These are phyloP conservation scores for Oncorhynchus mykiss DNA, from an alignment of 2,113 vertebrate genomes.

Conservation along the genomic window DNA sequence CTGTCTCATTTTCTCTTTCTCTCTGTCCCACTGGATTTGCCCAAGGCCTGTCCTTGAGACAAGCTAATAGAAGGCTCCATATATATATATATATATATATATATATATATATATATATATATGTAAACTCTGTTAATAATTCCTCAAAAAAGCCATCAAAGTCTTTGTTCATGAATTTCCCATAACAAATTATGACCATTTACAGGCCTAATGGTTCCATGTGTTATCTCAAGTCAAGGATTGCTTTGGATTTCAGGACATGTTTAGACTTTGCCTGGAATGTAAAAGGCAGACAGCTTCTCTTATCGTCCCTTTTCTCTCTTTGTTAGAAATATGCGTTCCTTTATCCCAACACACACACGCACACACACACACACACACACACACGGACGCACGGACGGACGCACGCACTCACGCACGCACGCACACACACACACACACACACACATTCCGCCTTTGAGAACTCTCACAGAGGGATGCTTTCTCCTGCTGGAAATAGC, in stretches of 20 bases:
- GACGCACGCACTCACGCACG: not conserved
- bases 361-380: not conserved
- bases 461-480: too few relatives aligned
- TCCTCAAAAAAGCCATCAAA: not conserved
- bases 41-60: too few relatives aligned
- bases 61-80: too few relatives aligned
- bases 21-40: not conserved
- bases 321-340: not conserved
- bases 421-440: not conserved
- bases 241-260: constrained; percentile 9
- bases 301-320: not conserved
- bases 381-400: not conserved
- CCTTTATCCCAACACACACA: not conserved
- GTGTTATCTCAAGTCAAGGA: constrained; percentile 18
- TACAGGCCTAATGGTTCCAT: constrained; percentile 34
- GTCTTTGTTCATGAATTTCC: constrained; percentile 5
- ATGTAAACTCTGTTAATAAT: not conserved
- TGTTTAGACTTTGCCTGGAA: constrained; percentile 46
- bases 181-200: constrained; percentile 5
- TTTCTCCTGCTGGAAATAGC: constrained; percentile 1
- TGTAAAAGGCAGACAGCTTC: constrained; percentile 10
- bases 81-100: too few relatives aligned
- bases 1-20: not conserved
- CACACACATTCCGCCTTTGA: not conserved
- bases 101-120: too few relatives aligned